phyloP scores from a whole-genome alignment of 2,113 vertebrate species.

The Scolopax mira region DNA sequence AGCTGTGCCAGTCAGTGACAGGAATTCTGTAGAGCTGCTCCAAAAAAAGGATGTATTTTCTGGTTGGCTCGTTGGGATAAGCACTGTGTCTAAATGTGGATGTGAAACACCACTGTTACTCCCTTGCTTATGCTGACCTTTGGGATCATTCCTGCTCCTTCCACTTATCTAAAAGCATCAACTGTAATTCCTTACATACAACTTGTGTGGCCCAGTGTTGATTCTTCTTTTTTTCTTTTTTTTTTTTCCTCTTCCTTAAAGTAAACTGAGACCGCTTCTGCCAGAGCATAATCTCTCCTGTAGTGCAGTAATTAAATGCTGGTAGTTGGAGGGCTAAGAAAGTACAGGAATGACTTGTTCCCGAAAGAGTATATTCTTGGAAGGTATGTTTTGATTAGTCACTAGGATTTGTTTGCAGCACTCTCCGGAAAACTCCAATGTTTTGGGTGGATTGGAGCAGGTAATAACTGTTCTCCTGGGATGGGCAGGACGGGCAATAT shows the following conservation, averaged over 20 bases:
- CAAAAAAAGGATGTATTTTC: neutral
- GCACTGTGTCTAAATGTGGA: neutral
- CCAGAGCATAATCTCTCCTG: neutral
- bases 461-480: neutral
- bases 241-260: neutral
- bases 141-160: conserved; percentile 13
- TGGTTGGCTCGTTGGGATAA: neutral
- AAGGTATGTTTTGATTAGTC: conserved; percentile 41
- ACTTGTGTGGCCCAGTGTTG: conserved; percentile 62
- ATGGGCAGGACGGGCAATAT: neutral
- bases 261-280: conserved; percentile 41
- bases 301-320: conserved; percentile 31
- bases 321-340: neutral
- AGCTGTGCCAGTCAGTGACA: neutral
- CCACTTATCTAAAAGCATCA: conserved; percentile 19
- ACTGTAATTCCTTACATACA: neutral
- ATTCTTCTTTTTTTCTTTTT: neutral
- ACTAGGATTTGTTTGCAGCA: neutral
- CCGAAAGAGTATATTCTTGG: neutral
- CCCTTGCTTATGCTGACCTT: neutral
- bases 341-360: conserved; percentile 12
- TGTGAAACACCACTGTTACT: neutral
- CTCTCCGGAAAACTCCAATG: neutral
- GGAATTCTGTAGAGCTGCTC: neutral
- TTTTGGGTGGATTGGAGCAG: conserved; percentile 36